Conservation (phyloP, 2,888 invertebrate species). For the Harpalus rubripes region DNA sequence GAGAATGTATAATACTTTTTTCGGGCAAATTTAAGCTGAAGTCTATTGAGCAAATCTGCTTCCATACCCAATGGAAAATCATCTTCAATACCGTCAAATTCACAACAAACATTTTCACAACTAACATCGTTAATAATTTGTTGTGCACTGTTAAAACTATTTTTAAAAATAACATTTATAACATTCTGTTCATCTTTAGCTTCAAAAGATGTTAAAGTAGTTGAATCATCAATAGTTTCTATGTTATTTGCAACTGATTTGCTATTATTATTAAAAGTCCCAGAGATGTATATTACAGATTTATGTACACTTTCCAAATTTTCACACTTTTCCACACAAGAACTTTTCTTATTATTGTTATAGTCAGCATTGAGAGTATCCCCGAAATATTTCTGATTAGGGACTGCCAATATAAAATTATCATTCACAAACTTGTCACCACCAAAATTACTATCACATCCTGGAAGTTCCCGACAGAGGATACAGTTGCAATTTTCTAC, state of each 20-base stretch:
- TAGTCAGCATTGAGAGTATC: slow-evolving; percentile 44
- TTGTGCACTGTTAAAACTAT: slow-evolving; percentile 75
- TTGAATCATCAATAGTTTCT: slow-evolving; percentile 75
- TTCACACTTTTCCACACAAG: slow-evolving; percentile 41
- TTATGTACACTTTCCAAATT: slow-evolving; percentile 72
- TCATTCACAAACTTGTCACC: slow-evolving; percentile 75
- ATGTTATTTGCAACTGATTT: slow-evolving; percentile 72
- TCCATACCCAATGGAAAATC: slow-evolving; percentile 77
- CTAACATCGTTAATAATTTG: slow-evolving; percentile 75
- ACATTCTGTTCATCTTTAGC: slow-evolving; percentile 73
- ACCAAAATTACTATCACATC: slow-evolving; percentile 79
- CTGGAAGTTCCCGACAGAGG: slow-evolving; percentile 86
- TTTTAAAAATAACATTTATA: slow-evolving; percentile 75
- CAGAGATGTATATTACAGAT: slow-evolving; percentile 75
- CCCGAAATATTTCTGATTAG: slow-evolving; percentile 18
- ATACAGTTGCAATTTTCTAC: slow-evolving; percentile 86
- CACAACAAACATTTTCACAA: slow-evolving; percentile 72
- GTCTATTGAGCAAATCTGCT: slow-evolving; percentile 73
- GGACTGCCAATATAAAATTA: slow-evolving; percentile 78
- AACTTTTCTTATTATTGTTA: slow-evolving; percentile 34
- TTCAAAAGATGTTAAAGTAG: slow-evolving; percentile 72
- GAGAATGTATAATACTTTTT: slow-evolving; percentile 11
- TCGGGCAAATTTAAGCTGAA: slow-evolving; percentile 37
- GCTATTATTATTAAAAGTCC: slow-evolving; percentile 70
- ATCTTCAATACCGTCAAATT: slow-evolving; percentile 71